Evolutionary conservation across 2,888 invertebrate species (phyloP).

Genomic region (Zeuzera pyrina): DNA sequence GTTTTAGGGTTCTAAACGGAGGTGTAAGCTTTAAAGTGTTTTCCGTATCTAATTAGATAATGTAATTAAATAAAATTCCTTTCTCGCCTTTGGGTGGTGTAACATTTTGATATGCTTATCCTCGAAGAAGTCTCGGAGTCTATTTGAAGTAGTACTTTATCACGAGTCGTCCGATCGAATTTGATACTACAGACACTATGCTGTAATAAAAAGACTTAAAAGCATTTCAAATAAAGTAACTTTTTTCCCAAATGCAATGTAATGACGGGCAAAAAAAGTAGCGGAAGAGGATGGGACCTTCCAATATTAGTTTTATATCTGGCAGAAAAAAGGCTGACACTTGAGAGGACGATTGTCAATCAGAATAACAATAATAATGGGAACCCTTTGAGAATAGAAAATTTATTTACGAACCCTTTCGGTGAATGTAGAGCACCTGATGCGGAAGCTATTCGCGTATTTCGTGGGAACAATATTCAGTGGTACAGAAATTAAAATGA

Average conservation of each 20-base stretch:
- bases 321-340: constrained; percentile 59
- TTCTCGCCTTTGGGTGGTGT: constrained; percentile 61
- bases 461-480: constrained; percentile 54
- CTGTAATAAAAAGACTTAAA: constrained; percentile 38
- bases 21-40: constrained; percentile 55
- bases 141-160: too few relatives aligned
- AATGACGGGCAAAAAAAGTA: constrained; percentile 52
- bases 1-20: constrained; percentile 41
- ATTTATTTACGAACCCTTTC: constrained; percentile 58
- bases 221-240: constrained; percentile 53
- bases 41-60: constrained; percentile 63
- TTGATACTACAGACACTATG: constrained; percentile 1
- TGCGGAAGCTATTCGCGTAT: constrained; percentile 64
- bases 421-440: constrained; percentile 51
- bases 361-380: constrained; percentile 63
- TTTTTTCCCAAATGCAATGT: constrained; percentile 51
- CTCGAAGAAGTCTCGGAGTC: too few relatives aligned
- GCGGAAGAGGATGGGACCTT: constrained; percentile 71
- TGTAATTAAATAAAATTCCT: constrained; percentile 46
- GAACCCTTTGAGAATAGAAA: constrained; percentile 46
- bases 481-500: too few relatives aligned
- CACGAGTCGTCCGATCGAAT: too few relatives aligned
- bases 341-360: constrained; percentile 62
- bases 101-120: constrained; percentile 41
- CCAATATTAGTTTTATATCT: constrained; percentile 72